Conservation (phyloP, 2,888 invertebrate species). For the Agonopterix subpropinquella region DNA sequence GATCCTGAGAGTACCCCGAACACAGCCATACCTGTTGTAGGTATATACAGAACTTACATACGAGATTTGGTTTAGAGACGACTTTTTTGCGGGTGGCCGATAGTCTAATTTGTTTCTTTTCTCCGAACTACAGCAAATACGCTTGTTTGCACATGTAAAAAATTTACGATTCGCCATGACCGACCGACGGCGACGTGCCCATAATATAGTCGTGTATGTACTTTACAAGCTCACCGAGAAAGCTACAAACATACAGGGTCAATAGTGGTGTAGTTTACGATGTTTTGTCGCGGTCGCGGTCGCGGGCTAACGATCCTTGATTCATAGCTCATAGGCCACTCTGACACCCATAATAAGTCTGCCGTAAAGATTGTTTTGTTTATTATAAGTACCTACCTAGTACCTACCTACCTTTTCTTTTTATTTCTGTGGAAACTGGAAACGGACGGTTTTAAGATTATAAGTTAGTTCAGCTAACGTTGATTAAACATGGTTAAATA, state of each 20-base stretch:
- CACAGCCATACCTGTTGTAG: no score
- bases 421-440: no score
- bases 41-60: no score
- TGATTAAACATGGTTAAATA: no score
- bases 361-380: background rate
- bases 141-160: conserved; percentile 23
- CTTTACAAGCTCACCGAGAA: conserved; percentile 26
- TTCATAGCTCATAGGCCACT: background rate
- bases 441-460: no score
- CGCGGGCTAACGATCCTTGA: conserved; percentile 3
- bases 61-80: no score
- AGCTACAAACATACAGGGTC: conserved; percentile 26
- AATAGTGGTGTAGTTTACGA: conserved; percentile 33
- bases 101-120: background rate
- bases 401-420: no score
- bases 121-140: background rate
- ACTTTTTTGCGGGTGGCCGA: no score
- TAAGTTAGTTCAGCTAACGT: no score
- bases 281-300: conserved; percentile 27
- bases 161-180: conserved; percentile 29
- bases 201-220: conserved; percentile 10
- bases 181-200: conserved; percentile 6
- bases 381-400: no score
- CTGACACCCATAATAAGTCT: background rate
- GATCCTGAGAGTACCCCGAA: no score